phyloP scores from a whole-genome alignment of 2,797 vertebrate species.

The Urosaurus nigricauda region DNA sequence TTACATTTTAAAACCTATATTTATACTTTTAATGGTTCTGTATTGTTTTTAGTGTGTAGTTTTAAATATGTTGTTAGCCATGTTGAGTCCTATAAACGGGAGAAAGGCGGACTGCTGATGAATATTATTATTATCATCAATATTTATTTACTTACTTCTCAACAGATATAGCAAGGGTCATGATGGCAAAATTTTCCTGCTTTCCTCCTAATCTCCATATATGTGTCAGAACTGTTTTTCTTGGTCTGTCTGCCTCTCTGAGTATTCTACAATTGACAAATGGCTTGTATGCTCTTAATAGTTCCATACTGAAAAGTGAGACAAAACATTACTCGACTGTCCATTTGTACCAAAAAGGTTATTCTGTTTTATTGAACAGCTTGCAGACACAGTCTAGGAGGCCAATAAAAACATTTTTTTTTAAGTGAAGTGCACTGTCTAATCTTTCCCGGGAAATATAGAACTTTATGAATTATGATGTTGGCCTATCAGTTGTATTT shows the following conservation, averaged over 20 bases:
- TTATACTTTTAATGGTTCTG: too few species aligned
- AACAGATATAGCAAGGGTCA: too few species aligned
- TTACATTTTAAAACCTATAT: too few species aligned
- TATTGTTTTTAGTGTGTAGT: too few species aligned
- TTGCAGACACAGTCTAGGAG: background rate
- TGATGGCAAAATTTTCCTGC: background rate
- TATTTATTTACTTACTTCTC: too few species aligned
- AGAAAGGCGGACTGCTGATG: too few species aligned
- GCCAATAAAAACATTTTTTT: background rate
- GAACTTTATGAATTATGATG: slow-evolving; percentile 6
- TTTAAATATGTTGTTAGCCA: too few species aligned
- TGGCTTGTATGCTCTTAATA: background rate
- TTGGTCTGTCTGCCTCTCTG: fast-evolving
- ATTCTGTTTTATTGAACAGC: slow-evolving; percentile 20
- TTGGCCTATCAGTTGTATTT: background rate
- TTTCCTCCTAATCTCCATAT: background rate
- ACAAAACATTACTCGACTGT: background rate
- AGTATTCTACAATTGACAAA: background rate
- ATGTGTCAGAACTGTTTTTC: fast-evolving
- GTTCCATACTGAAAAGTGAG: background rate
- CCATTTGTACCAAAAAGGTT: background rate
- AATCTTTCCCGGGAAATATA: background rate
- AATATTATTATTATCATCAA: too few species aligned
- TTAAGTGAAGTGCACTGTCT: background rate
- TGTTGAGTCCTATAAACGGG: too few species aligned